Conservation (phyloP, 2,888 invertebrate species). For the Hylaea fasciaria region DNA sequence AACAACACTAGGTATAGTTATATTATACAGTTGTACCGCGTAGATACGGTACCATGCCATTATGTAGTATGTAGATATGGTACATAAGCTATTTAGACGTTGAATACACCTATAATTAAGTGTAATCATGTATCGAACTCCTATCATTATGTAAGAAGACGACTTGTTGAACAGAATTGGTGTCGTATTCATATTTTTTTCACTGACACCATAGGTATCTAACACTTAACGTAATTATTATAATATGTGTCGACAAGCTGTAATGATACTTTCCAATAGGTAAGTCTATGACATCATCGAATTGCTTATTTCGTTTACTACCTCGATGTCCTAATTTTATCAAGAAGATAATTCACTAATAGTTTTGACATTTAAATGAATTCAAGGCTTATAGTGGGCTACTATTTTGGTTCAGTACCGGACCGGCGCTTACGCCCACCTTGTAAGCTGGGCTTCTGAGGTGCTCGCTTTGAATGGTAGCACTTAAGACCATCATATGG, state of each 20-base stretch:
- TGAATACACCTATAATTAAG: slow-evolving; percentile 48
- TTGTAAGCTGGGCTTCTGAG: slow-evolving; percentile 12
- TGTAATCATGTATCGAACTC: slow-evolving; percentile 41
- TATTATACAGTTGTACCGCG: neutral
- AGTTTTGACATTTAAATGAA: slow-evolving; percentile 31
- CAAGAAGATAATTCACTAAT: slow-evolving; percentile 4
- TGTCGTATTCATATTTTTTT: slow-evolving; percentile 30
- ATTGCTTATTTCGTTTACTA: slow-evolving; percentile 16
- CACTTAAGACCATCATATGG: slow-evolving; percentile 25
- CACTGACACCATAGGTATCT: slow-evolving; percentile 14
- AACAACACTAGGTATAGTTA: neutral
- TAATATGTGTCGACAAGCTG: slow-evolving; percentile 25
- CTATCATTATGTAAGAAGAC: slow-evolving; percentile 44
- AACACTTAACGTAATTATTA: slow-evolving; percentile 21
- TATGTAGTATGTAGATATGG: slow-evolving; percentile 42
- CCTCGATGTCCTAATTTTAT: slow-evolving; percentile 21
- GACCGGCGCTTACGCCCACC: slow-evolving; percentile 25
- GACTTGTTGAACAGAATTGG: slow-evolving; percentile 25
- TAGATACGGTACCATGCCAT: slow-evolving; percentile 20
- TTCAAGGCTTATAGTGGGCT: slow-evolving; percentile 36
- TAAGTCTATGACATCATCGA: slow-evolving; percentile 26
- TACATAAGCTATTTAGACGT: slow-evolving; percentile 24
- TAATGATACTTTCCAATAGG: slow-evolving; percentile 28
- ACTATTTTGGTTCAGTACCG: slow-evolving; percentile 25
- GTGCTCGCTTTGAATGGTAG: slow-evolving; percentile 20